Conservation (phyloP, 1,140 invertebrate genomes). For the Gryon sp. region DNA sequence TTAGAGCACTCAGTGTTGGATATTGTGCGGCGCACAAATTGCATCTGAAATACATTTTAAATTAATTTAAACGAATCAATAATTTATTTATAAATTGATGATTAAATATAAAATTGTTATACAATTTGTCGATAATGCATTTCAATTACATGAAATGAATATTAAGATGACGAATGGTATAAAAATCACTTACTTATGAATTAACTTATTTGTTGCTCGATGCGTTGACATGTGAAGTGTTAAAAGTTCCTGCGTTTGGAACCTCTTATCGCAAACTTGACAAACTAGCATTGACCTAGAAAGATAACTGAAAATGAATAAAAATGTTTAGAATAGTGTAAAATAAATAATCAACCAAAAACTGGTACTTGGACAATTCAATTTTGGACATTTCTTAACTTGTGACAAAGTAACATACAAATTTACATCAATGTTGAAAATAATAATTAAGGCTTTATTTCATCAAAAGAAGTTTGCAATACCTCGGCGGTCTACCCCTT, state of each 20-base stretch:
- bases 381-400: too few species aligned
- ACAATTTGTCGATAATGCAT: too few species aligned
- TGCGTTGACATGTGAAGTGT: conserved; percentile 79
- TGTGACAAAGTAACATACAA: too few species aligned
- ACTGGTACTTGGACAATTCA: too few species aligned
- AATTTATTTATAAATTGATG: too few species aligned
- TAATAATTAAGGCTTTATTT: not conserved
- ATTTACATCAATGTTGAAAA: not conserved
- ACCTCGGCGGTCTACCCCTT: conserved; percentile 75
- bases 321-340: conserved; percentile 5
- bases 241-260: conserved; percentile 78
- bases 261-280: conserved; percentile 80
- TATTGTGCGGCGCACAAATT: conserved; percentile 86
- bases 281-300: conserved; percentile 73
- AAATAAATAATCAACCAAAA: too few species aligned
- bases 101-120: too few species aligned
- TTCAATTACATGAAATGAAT: too few species aligned
- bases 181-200: conserved; percentile 77
- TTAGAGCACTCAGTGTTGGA: conserved; percentile 83
- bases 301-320: conserved; percentile 51
- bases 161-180: too few species aligned
- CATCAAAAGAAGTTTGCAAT: conserved; percentile 1
- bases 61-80: too few species aligned
- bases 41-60: conserved; percentile 80
- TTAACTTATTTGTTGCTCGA: conserved; percentile 77